A percentile compares a stretch with the other conserved stretches of the same genome.
phyloP scores from a whole-genome alignment of 2,797 vertebrate genomes.

The Gymnodraco acuticeps region DNA sequence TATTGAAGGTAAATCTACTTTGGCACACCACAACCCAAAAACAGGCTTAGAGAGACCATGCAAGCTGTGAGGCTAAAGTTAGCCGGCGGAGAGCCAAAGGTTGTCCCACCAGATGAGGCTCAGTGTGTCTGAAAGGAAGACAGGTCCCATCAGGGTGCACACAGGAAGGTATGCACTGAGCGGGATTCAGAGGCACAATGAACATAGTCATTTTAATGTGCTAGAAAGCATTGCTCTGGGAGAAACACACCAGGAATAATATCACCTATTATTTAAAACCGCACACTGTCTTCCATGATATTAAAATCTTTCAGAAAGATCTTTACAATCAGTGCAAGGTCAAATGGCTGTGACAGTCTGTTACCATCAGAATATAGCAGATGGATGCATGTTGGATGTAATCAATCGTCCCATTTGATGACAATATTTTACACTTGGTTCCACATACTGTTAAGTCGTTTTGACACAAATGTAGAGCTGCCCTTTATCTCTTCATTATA shows the following conservation, averaged over 20 bases:
- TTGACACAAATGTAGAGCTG: constrained; percentile 35
- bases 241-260: constrained; percentile 1
- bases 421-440: constrained; percentile 14
- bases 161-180: constrained; percentile 33
- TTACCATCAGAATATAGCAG: neutral
- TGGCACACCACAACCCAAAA: constrained; percentile 87
- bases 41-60: constrained; percentile 78
- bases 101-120: constrained; percentile 48
- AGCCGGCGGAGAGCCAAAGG: constrained; percentile 64
- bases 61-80: constrained; percentile 78
- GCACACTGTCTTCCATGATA: neutral
- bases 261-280: neutral
- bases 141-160: constrained; percentile 58
- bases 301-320: neutral
- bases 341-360: neutral
- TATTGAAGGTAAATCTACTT: constrained; percentile 99
- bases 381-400: constrained; percentile 3
- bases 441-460: constrained; percentile 18
- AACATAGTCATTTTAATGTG: neutral
- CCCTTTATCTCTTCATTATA: constrained; percentile 48
- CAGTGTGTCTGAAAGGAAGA: constrained; percentile 43
- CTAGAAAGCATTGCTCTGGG: neutral
- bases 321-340: neutral
- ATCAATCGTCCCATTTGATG: constrained; percentile 20
- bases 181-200: neutral